phyloP scores from a whole-genome alignment of 2,888 invertebrate genomes.

The Aphidius colemani region DNA sequence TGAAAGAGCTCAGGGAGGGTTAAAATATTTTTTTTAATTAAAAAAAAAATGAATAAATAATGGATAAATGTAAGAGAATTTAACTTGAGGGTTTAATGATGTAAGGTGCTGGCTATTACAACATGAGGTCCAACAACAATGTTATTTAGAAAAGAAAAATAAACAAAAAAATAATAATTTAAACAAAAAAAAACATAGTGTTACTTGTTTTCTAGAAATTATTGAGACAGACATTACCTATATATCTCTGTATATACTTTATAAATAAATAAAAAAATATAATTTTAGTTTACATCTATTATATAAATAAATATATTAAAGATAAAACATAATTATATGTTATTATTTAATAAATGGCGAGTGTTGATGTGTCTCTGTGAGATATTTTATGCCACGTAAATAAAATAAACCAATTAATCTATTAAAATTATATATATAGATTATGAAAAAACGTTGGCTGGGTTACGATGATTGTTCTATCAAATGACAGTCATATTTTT shows the following conservation, averaged over 20 bases:
- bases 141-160: slow-evolving; percentile 51
- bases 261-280: slow-evolving; percentile 32
- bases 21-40: slow-evolving; percentile 55
- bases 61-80: neutral
- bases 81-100: slow-evolving; percentile 11
- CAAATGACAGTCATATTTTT: no score
- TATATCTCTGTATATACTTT: slow-evolving; percentile 50
- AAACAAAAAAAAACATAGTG: slow-evolving; percentile 43
- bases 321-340: slow-evolving; percentile 56
- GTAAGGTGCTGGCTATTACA: slow-evolving; percentile 56
- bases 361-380: slow-evolving; percentile 57
- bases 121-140: slow-evolving; percentile 57
- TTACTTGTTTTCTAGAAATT: slow-evolving; percentile 54
- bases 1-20: slow-evolving; percentile 51
- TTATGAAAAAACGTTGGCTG: slow-evolving; percentile 11
- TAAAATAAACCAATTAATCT: neutral
- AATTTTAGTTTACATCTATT: no score
- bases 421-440: slow-evolving; percentile 20
- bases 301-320: slow-evolving; percentile 31
- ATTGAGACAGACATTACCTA: slow-evolving; percentile 51
- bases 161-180: slow-evolving; percentile 12
- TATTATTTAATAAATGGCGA: slow-evolving; percentile 57
- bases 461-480: no score
- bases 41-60: slow-evolving; percentile 39
- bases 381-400: slow-evolving; percentile 46